phyloP scores from a whole-genome alignment of 2,797 vertebrate species.

The Perodicticus potto region DNA sequence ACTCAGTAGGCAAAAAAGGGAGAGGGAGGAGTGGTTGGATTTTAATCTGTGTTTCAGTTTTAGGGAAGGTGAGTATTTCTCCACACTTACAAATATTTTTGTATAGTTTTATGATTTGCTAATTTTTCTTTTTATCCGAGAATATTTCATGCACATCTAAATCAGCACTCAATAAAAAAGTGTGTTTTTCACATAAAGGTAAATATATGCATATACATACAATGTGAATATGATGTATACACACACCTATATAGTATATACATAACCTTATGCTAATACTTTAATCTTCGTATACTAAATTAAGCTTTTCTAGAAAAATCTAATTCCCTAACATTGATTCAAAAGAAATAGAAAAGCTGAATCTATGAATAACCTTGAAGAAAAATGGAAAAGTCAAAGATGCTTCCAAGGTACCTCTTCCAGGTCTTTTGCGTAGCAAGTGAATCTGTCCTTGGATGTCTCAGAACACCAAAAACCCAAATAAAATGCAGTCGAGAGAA shows the following conservation, averaged over 20 bases:
- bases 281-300: constrained; percentile 12
- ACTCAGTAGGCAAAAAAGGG: background rate
- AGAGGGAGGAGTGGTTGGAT: background rate
- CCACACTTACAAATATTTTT: constrained; percentile 33
- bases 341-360: constrained; percentile 47
- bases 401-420: background rate
- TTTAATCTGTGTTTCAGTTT: background rate
- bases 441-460: background rate
- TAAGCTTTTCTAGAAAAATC: constrained; percentile 35
- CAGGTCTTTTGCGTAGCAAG: background rate
- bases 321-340: constrained; percentile 49
- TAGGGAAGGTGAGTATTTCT: constrained; percentile 1
- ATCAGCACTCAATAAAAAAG: constrained; percentile 20
- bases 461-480: constrained; percentile 10
- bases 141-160: constrained; percentile 1
- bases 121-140: constrained; percentile 32
- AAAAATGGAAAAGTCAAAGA: background rate
- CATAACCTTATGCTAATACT: background rate
- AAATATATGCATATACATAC: background rate
- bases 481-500: background rate
- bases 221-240: background rate
- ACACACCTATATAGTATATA: background rate
- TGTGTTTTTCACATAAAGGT: background rate
- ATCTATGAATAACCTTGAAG: background rate
- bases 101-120: constrained; percentile 3